These are phyloP conservation scores for Phoxinus phoxinus DNA, from an alignment of 2,113 vertebrate genomes.

Conservation along the genomic window DNA sequence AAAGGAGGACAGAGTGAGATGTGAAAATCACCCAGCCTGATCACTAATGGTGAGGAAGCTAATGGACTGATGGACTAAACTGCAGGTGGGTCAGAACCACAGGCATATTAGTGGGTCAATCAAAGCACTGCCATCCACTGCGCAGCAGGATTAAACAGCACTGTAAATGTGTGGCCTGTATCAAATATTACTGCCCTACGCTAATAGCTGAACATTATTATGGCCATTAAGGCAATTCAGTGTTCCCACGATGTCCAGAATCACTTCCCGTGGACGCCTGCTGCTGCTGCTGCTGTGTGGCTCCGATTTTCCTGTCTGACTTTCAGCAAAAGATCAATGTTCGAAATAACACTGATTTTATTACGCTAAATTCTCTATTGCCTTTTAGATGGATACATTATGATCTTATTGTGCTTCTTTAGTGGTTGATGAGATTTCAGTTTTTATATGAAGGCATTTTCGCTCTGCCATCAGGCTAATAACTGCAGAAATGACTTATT, in stretches of 20 bases:
- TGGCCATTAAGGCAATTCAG: slow-evolving; percentile 34
- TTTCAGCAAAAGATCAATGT: slow-evolving; percentile 3
- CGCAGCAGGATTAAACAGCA: slow-evolving; percentile 31
- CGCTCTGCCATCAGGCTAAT: background rate
- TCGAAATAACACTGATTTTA: slow-evolving; percentile 16
- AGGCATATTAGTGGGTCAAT: background rate
- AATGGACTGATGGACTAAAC: slow-evolving; percentile 31
- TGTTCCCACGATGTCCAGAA: slow-evolving; percentile 18
- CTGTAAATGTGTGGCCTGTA: slow-evolving; percentile 44
- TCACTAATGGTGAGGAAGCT: slow-evolving; percentile 29
- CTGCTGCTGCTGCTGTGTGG: background rate
- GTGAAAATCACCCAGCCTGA: background rate
- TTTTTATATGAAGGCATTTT: slow-evolving; percentile 26
- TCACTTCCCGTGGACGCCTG: background rate
- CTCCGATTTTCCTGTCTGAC: background rate
- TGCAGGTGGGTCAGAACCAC: slow-evolving; percentile 27
- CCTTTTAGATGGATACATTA: background rate
- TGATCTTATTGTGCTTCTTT: background rate
- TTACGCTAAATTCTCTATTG: background rate
- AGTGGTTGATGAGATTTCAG: background rate
- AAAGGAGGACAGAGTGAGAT: slow-evolving; percentile 9
- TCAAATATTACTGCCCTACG: slow-evolving; percentile 53
- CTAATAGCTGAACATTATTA: slow-evolving; percentile 43
- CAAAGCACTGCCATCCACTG: background rate
- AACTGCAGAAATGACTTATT: background rate